Percentiles rank a stretch among this genome's conserved stretches.
These are phyloP conservation scores for Caenorhabditis sinica DNA, from an alignment of 2,888 invertebrate genomes.

Conservation along the genomic window DNA sequence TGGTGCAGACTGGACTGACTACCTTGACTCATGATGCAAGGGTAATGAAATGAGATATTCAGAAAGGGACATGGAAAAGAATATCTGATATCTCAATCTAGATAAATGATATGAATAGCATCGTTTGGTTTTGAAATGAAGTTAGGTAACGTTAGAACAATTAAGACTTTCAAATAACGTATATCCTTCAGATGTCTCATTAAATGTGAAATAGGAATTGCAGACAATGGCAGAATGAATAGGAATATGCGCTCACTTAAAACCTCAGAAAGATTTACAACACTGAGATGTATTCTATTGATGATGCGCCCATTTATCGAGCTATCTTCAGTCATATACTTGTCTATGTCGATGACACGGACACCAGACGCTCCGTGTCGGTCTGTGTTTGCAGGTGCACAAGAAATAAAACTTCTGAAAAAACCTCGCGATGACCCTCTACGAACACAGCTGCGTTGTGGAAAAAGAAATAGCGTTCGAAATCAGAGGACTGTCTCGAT, in stretches of 20 bases:
- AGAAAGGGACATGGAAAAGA: no score
- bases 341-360: neutral
- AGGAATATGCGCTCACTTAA: slow-evolving; percentile 27
- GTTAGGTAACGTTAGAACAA: neutral
- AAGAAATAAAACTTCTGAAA: neutral
- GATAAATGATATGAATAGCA: neutral
- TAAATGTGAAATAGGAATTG: slow-evolving; percentile 17
- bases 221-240: slow-evolving; percentile 34
- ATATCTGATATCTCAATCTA: neutral
- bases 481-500: neutral
- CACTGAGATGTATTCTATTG: slow-evolving; percentile 3
- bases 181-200: neutral
- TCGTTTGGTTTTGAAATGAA: slow-evolving; percentile 33
- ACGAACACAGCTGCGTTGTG: slow-evolving; percentile 20
- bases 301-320: neutral
- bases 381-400: slow-evolving; percentile 8
- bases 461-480: slow-evolving; percentile 10
- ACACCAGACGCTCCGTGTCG: slow-evolving; percentile 16
- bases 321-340: neutral
- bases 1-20: no score
- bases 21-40: no score
- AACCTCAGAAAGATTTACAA: slow-evolving; percentile 42
- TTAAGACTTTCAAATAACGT: slow-evolving; percentile 15
- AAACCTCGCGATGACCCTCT: neutral
- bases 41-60: no score